Base-by-base conservation (phyloP, 1,140 invertebrate genomes). In the Drosophila seguyi region DNA sequence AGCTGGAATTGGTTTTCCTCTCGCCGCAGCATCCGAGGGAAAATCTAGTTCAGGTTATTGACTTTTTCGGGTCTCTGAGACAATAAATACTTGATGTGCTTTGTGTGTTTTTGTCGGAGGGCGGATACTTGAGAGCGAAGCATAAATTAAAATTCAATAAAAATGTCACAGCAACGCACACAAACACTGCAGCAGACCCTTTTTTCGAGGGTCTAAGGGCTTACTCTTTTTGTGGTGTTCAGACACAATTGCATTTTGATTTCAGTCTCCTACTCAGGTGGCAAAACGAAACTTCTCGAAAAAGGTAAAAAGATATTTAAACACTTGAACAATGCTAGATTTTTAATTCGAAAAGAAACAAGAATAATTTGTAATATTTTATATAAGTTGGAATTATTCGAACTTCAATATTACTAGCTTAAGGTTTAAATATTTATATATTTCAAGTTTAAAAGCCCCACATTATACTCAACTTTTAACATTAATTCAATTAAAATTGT, bases 101-200 rank as follows among this genome's bases (percentile, higher is more conserved):
- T 60, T 63, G 47, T 69, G 38, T 65, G 27, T 74, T 55, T 55
- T 56, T 56, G 53, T 81, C 29, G 56, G 53, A 38, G 65, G 50
- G 55, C 53, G 41, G 38, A n/a, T 53, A 66, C 59, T 87, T 57
- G 75, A 68, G 66, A 38, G 52, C 8, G 56, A 41, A 78, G 85
- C 55, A 90, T 88, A 88, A 88, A 88, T 88, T 88, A 84, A 88
- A 88, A 74, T 88, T 88, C 84, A 88, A 88, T 88, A 88, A 88
- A 88, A 88, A 88, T 88, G 84, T 87, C 84, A 87, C 56, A 87
- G 84, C 84, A 87, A 50, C 39, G 42, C 44, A 52, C 50, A 52
- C 60, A 69, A 79, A 74, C 71, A 72, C 29, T 36, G 41, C 42
- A 68, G 34, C 20, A 29, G 48, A 41, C 38, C 38, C 38, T 55